Conservation (phyloP, 2,113 vertebrate species). For the Sula dactylatra region DNA sequence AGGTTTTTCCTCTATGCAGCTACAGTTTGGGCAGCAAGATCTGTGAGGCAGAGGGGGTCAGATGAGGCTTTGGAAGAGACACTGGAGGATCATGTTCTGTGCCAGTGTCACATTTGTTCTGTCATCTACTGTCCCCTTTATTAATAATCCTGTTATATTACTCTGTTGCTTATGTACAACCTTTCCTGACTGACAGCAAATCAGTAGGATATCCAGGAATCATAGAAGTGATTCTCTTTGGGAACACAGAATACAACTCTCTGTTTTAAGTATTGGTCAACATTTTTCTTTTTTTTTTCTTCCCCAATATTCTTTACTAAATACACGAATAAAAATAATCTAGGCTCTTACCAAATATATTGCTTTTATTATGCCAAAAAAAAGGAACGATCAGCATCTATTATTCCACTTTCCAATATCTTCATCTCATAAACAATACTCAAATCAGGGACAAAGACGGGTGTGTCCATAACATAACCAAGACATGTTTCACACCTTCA, state of each 20-base stretch:
- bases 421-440: not conserved
- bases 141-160: not conserved
- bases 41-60: fast-evolving
- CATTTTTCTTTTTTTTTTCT: not conserved
- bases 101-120: not conserved
- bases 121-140: not conserved
- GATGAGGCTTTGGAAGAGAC: not conserved
- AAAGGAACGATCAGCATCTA: not conserved
- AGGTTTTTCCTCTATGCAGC: not conserved
- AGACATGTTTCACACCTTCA: not conserved
- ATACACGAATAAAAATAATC: not conserved
- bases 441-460: fast-evolving
- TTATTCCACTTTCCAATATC: not conserved
- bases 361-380: not conserved
- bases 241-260: not conserved
- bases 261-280: not conserved
- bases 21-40: not conserved
- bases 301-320: not conserved
- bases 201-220: not conserved
- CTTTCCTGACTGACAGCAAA: not conserved
- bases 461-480: not conserved
- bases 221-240: not conserved
- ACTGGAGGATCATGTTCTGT: not conserved
- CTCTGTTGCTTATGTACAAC: not conserved
- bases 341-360: not conserved